These are phyloP conservation scores for Nyleta sp. DNA, from an alignment of 2,888 invertebrate species.

Conservation along the genomic window DNA sequence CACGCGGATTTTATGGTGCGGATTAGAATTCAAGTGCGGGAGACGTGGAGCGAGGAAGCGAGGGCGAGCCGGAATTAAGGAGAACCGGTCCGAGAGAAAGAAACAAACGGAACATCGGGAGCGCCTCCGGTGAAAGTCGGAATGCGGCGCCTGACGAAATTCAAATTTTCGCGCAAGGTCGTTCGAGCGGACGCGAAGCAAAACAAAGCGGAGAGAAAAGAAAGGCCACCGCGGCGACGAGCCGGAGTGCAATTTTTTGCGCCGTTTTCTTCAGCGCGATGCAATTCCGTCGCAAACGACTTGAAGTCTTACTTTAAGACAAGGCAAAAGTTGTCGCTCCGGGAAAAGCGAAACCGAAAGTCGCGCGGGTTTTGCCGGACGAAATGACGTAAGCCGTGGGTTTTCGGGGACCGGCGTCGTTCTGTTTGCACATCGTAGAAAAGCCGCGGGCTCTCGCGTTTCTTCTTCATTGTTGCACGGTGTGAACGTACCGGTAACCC, in stretches of 20 bases:
- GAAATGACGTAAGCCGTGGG: conserved; percentile 16
- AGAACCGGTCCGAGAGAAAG: conserved; percentile 59
- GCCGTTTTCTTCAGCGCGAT: too few relatives aligned
- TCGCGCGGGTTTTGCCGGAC: conserved; percentile 13
- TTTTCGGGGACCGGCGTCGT: background rate
- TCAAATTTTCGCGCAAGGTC: conserved; percentile 61
- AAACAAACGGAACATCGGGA: conserved; percentile 58
- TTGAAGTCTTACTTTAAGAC: too few relatives aligned
- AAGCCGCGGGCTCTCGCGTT: conserved; percentile 25
- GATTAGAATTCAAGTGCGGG: too few relatives aligned
- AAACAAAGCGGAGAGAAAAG: conserved; percentile 29
- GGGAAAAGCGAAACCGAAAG: conserved; percentile 36
- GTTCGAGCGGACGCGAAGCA: conserved; percentile 22
- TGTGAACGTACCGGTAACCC: conserved; percentile 64
- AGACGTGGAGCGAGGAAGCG: too few relatives aligned
- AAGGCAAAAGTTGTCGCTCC: too few relatives aligned
- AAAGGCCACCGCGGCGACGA: too few relatives aligned
- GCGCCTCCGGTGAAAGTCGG: conserved; percentile 55
- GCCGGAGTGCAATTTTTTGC: too few relatives aligned
- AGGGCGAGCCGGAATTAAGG: conserved; percentile 34
- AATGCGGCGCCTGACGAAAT: conserved; percentile 52
- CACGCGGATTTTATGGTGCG: too few relatives aligned
- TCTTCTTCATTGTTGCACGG: conserved; percentile 57
- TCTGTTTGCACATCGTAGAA: conserved; percentile 22
- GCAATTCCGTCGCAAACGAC: too few relatives aligned